Percentiles rank a stretch among this genome's conserved stretches.
These are phyloP conservation scores for Colletes collaris DNA, from an alignment of 2,888 invertebrate species.

Conservation along the genomic window DNA sequence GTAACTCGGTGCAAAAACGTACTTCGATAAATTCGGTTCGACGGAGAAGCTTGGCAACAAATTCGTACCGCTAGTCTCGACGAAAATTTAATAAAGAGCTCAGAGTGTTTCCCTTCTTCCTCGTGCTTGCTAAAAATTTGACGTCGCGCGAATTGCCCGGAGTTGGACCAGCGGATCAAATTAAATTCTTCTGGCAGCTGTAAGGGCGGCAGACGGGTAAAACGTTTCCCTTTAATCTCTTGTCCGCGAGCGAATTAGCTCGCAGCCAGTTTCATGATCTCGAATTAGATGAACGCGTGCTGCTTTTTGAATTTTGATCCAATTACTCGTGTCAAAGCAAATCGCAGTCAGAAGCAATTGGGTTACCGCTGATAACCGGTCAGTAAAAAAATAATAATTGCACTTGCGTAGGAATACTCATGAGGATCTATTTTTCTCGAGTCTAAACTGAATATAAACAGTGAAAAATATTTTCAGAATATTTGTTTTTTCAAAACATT, in stretches of 20 bases:
- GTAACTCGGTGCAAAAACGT: constrained; percentile 15
- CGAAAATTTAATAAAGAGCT: constrained; percentile 52
- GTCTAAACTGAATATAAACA: too few relatives aligned
- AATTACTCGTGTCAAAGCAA: constrained; percentile 7
- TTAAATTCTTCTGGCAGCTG: constrained; percentile 20
- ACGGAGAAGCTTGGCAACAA: constrained; percentile 4
- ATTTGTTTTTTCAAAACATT: too few relatives aligned
- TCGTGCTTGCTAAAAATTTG: constrained; percentile 7
- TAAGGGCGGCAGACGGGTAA: background rate
- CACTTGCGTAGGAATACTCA: background rate
- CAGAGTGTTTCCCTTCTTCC: constrained; percentile 7
- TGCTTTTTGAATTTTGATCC: background rate
- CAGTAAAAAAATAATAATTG: background rate
- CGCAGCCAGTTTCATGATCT: background rate
- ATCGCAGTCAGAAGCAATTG: background rate
- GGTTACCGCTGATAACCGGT: background rate
- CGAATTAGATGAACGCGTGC: background rate
- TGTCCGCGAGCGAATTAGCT: constrained; percentile 1
- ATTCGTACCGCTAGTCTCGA: background rate
- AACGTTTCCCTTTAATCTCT: background rate
- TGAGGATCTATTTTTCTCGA: too few relatives aligned
- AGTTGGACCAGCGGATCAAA: constrained; percentile 19
- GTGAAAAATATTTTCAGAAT: too few relatives aligned
- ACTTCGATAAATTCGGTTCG: constrained; percentile 19
- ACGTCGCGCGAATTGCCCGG: constrained; percentile 5